Conservation (phyloP, 2,888 invertebrate genomes). For the Leuctra nigra region DNA sequence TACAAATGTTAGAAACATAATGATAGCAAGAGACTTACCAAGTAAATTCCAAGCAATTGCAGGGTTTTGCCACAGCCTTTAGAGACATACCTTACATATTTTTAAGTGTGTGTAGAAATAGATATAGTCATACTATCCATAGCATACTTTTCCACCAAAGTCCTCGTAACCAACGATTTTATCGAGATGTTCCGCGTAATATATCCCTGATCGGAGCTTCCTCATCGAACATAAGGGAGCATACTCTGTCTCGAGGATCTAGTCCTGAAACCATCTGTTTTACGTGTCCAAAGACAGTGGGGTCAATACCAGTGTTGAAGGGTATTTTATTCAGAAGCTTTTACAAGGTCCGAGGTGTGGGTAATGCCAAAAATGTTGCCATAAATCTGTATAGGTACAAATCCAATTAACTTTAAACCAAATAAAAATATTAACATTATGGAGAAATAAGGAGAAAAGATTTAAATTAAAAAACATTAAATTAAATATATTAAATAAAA, state of each 20-base stretch:
- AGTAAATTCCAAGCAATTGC: no score
- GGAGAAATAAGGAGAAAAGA: no score
- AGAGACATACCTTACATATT: no score
- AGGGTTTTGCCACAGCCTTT: no score
- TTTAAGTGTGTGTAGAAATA: no score
- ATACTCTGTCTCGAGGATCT: background rate
- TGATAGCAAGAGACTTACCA: no score
- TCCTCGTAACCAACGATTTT: constrained; percentile 20
- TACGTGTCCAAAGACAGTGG: background rate
- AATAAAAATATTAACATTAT: no score
- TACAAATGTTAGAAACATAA: no score
- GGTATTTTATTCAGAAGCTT: constrained; percentile 12
- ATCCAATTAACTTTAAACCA: no score
- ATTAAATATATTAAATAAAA: no score
- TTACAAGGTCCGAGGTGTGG: constrained; percentile 8
- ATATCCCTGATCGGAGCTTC: background rate
- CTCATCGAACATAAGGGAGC: constrained; percentile 16
- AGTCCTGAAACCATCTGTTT: background rate
- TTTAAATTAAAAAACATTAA: no score
- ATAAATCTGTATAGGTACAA: constrained; percentile 14
- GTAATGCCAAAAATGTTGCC: constrained; percentile 12
- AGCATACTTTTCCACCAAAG: constrained; percentile 12
- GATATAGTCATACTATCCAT: no score
- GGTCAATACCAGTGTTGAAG: constrained; percentile 10
- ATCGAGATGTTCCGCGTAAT: constrained; percentile 9